Percentiles rank a stretch among this genome's conserved stretches.
phyloP scores from a whole-genome alignment of 2,113 vertebrate species.

The Triplophysa rosa region DNA sequence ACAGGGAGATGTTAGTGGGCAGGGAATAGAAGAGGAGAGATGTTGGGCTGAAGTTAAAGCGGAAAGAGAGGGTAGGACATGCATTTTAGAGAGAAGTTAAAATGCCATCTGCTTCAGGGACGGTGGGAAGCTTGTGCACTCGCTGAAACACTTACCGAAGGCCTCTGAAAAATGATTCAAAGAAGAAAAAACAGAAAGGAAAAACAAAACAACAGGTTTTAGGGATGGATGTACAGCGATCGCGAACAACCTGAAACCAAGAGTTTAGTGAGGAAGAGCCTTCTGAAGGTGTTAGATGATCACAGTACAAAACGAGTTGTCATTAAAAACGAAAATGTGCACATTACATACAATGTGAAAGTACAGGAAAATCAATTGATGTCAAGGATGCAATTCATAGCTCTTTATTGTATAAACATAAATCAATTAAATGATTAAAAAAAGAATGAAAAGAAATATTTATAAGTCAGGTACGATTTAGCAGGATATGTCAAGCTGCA shows the following conservation, averaged over 20 bases:
- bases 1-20: constrained; percentile 32
- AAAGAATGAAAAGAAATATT: too few species aligned
- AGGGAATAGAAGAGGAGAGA: constrained; percentile 28
- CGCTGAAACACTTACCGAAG: constrained; percentile 92
- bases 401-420: too few species aligned
- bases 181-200: constrained; percentile 67
- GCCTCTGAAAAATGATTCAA: constrained; percentile 90
- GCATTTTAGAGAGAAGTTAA: constrained; percentile 81
- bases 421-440: too few species aligned
- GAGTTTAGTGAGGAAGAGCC: constrained; percentile 10
- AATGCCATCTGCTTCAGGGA: constrained; percentile 84
- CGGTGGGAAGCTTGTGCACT: constrained; percentile 74
- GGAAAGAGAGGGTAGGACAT: constrained; percentile 71
- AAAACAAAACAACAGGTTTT: constrained; percentile 75
- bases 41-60: constrained; percentile 36
- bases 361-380: too few species aligned
- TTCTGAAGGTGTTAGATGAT: neutral
- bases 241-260: constrained; percentile 12
- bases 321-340: too few species aligned
- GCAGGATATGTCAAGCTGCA: too few species aligned
- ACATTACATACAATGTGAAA: too few species aligned
- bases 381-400: too few species aligned
- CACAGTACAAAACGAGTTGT: neutral
- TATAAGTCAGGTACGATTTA: too few species aligned
- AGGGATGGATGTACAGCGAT: constrained; percentile 40